phyloP scores from a whole-genome alignment of 2,113 vertebrate species.

The Trochalopteron elliotii region DNA sequence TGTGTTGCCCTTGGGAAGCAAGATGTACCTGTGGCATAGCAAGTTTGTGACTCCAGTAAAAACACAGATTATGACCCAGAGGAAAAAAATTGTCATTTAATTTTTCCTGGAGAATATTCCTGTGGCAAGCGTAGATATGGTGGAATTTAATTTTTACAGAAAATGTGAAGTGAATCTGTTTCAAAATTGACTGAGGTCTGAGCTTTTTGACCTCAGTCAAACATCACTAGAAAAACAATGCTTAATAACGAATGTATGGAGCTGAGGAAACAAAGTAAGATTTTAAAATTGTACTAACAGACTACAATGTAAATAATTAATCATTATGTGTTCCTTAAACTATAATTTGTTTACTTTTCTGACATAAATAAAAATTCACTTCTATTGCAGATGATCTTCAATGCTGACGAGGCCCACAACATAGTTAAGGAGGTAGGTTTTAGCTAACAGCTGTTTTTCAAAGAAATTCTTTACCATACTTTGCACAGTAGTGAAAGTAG shows the following conservation, averaged over 20 bases:
- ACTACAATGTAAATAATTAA: not conserved
- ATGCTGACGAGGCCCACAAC: constrained; percentile 76
- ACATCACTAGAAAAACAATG: not conserved
- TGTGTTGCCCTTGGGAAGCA: not conserved
- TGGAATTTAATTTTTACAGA: not conserved
- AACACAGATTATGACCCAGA: not conserved
- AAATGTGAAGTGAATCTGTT: not conserved
- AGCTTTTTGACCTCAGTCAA: not conserved
- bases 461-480: not conserved
- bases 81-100: not conserved
- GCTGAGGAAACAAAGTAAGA: not conserved
- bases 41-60: not conserved
- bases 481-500: not conserved
- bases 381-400: constrained; percentile 74
- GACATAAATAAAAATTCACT: not conserved
- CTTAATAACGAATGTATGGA: not conserved
- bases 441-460: not conserved
- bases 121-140: not conserved
- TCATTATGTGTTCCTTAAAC: fast-evolving
- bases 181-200: not conserved
- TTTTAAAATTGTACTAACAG: not conserved
- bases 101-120: not conserved
- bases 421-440: constrained; percentile 77
- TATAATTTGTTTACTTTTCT: not conserved
- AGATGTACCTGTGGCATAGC: not conserved